A percentile compares a stretch with the other conserved stretches of the same genome.
phyloP scores from a whole-genome alignment of 2,888 invertebrate genomes.

The Hedya salicella region DNA sequence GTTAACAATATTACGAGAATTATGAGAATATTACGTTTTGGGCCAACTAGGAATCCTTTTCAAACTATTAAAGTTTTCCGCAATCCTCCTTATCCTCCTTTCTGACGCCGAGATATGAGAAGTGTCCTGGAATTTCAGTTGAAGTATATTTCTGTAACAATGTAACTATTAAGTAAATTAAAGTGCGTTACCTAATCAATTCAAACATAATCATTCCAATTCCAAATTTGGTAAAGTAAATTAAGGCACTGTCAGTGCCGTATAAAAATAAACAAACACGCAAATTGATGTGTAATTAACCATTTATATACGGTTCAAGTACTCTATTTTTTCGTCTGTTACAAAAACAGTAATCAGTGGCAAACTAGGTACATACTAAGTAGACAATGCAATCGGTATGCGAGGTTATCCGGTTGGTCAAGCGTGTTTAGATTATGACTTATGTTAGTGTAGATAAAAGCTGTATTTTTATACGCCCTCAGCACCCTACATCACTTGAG shows the following conservation, averaged over 20 bases:
- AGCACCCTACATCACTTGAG: no score
- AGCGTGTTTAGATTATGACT: no score
- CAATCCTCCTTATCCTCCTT: no score
- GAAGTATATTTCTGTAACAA: not conserved
- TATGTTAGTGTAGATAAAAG: no score
- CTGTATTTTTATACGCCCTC: not conserved
- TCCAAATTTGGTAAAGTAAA: conserved; percentile 3
- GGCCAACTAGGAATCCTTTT: no score
- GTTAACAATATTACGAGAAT: no score
- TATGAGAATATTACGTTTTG: no score
- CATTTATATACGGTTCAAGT: conserved; percentile 20
- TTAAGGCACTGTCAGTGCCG: not conserved
- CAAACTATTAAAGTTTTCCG: no score
- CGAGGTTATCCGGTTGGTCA: conserved; percentile 31
- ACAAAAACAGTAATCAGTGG: conserved; percentile 40
- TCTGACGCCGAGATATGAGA: no score
- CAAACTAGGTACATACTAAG: conserved; percentile 1
- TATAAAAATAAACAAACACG: conserved; percentile 9
- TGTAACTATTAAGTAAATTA: not conserved
- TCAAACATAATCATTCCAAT: not conserved
- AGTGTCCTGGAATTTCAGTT: not conserved
- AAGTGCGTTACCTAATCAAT: not conserved
- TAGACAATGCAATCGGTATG: conserved; percentile 37
- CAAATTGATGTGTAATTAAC: conserved; percentile 30
- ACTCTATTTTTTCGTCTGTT: conserved; percentile 25